Conservation (phyloP, 2,113 vertebrate species). For the Centropus bengalensis region DNA sequence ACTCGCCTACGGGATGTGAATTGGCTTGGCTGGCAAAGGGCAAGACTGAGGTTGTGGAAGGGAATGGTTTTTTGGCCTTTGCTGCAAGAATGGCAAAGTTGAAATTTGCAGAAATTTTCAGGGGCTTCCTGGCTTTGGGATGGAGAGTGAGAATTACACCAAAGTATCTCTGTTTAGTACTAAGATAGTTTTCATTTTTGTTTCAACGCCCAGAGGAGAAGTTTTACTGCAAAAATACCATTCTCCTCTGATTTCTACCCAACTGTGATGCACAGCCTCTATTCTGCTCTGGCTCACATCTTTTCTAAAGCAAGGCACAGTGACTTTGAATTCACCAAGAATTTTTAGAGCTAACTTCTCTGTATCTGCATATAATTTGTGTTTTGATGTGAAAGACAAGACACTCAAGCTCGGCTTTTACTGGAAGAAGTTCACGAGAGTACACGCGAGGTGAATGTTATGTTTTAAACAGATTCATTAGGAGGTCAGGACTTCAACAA, state of each 20-base stretch:
- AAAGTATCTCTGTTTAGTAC: not conserved
- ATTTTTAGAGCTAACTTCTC: not conserved
- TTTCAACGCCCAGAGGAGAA: not conserved
- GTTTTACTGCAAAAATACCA: not conserved
- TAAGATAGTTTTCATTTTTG: not conserved
- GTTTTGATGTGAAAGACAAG: not conserved
- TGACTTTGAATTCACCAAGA: not conserved
- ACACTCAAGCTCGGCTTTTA: fast-evolving
- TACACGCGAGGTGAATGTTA: not conserved
- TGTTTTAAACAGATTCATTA: not conserved
- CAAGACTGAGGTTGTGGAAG: fast-evolving
- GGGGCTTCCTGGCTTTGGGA: not conserved
- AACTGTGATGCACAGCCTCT: fast-evolving
- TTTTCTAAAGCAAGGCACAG: not conserved
- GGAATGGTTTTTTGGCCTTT: not conserved
- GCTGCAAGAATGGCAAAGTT: not conserved
- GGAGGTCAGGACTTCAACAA: not conserved
- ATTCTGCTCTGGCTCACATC: not conserved
- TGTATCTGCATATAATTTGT: not conserved
- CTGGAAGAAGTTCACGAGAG: not conserved
- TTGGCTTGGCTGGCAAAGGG: not conserved
- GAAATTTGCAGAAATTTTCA: not conserved
- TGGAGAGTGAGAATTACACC: not conserved
- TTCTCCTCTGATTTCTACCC: not conserved
- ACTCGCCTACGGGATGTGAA: not conserved